A percentile compares a stretch with the other conserved stretches of the same genome.
Conservation (phyloP, 1,140 invertebrate species). For the Ladona fulva region DNA sequence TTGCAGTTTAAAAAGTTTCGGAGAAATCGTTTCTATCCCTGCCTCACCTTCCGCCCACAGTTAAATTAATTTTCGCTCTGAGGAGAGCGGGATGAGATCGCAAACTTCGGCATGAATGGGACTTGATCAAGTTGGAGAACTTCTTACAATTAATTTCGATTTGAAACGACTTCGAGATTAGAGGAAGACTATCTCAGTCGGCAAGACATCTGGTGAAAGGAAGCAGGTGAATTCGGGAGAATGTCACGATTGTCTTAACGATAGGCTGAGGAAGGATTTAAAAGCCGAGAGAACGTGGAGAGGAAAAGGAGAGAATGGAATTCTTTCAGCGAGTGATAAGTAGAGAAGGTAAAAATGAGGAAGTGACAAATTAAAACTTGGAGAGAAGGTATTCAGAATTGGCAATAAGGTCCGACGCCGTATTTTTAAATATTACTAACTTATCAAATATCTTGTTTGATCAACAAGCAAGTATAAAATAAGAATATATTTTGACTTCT, state of each 20-base stretch:
- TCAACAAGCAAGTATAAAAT: too few relatives aligned
- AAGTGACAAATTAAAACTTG: too few relatives aligned
- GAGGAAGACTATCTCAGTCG: background rate
- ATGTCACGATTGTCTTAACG: background rate
- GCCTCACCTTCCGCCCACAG: background rate
- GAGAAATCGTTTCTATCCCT: background rate
- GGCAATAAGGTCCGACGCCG: too few relatives aligned
- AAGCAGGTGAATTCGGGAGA: background rate
- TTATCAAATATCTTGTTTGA: too few relatives aligned
- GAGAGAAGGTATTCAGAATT: too few relatives aligned
- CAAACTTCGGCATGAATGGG: conserved; percentile 1
- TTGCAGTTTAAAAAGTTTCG: background rate
- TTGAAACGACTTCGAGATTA: conserved; percentile 9
- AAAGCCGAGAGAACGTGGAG: background rate
- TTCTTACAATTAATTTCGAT: conserved; percentile 2
- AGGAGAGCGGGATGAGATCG: background rate
- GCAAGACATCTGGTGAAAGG: background rate
- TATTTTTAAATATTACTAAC: too few relatives aligned
- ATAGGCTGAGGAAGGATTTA: background rate
- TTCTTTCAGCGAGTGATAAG: too few relatives aligned
- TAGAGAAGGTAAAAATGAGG: too few relatives aligned
- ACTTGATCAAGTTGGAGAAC: conserved; percentile 4
- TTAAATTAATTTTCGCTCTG: background rate
- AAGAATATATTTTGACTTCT: too few relatives aligned
- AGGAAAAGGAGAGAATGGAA: background rate